These are phyloP conservation scores for Drosophila ananassae DNA, from an alignment of 1,140 invertebrate species.

Conservation along the genomic window DNA sequence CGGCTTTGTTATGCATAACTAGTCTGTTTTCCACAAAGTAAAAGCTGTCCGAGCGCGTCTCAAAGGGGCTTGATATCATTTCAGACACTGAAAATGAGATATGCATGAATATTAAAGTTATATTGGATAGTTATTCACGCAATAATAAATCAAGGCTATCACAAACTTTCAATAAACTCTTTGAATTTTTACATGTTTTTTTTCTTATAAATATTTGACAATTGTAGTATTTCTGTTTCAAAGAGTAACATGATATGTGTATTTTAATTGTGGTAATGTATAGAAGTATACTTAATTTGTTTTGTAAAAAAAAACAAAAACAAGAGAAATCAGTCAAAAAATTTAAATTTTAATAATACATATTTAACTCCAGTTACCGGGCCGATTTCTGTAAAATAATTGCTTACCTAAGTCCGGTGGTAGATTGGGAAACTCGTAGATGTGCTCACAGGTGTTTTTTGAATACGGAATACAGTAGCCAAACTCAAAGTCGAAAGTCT, in stretches of 20 bases:
- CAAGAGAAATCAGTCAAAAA: neutral
- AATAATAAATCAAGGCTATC: too few relatives aligned
- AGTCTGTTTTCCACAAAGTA: constrained; percentile 98
- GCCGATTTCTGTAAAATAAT: too few relatives aligned
- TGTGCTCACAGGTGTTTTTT: constrained; percentile 99
- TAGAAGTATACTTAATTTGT: too few relatives aligned
- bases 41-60: constrained; percentile 98
- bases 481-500: constrained; percentile 99
- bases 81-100: constrained; percentile 91
- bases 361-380: too few relatives aligned
- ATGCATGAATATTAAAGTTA: neutral
- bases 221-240: too few relatives aligned
- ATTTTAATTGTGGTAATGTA: too few relatives aligned
- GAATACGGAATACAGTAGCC: constrained; percentile 99
- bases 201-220: too few relatives aligned
- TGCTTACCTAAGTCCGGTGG: constrained; percentile 92
- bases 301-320: too few relatives aligned
- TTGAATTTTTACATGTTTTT: too few relatives aligned
- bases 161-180: too few relatives aligned
- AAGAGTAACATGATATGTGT: too few relatives aligned
- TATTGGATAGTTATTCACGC: neutral
- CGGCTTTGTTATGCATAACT: constrained; percentile 99
- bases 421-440: constrained; percentile 98
- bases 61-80: constrained; percentile 98
- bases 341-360: neutral